Evolutionary conservation across 2,797 vertebrate species (phyloP).

Genomic region (Clarias laeviceps): DNA sequence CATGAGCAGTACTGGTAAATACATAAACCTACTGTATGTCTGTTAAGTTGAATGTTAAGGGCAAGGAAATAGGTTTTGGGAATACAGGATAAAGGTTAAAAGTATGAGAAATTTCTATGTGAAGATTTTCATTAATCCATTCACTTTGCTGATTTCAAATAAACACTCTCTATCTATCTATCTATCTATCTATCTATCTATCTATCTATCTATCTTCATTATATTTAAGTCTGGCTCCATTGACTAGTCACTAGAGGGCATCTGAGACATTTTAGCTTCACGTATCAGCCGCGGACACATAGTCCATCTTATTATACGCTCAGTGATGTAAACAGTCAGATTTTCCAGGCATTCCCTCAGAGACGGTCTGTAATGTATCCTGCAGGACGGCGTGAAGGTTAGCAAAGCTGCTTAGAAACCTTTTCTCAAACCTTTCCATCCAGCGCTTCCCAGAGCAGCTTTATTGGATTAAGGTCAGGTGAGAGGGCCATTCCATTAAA

Average conservation of each 20-base stretch:
- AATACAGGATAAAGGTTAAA: not conserved
- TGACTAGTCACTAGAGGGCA: not conserved
- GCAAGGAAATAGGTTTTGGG: not conserved
- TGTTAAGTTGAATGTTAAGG: not conserved
- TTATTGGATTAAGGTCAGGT: slow-evolving; percentile 4
- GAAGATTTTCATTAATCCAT: not conserved
- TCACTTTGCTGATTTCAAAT: not conserved
- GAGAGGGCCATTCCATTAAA: not conserved
- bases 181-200: too few species aligned
- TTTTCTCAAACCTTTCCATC: not conserved
- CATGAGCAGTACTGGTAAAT: not conserved
- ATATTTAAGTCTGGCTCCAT: not conserved
- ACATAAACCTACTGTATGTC: not conserved
- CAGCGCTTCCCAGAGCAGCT: not conserved
- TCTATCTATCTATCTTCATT: not conserved
- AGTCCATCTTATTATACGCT: not conserved
- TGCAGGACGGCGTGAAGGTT: not conserved
- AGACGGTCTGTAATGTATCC: slow-evolving; percentile 6
- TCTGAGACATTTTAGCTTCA: not conserved
- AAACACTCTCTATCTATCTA: not conserved
- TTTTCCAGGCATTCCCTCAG: not conserved
- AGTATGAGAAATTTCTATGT: not conserved
- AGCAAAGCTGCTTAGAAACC: slow-evolving; percentile 6
- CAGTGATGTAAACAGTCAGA: not conserved
- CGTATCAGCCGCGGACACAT: not conserved